Evolutionary conservation across 2,888 invertebrate species (phyloP).

Genomic region (Thymelicus acteon): DNA sequence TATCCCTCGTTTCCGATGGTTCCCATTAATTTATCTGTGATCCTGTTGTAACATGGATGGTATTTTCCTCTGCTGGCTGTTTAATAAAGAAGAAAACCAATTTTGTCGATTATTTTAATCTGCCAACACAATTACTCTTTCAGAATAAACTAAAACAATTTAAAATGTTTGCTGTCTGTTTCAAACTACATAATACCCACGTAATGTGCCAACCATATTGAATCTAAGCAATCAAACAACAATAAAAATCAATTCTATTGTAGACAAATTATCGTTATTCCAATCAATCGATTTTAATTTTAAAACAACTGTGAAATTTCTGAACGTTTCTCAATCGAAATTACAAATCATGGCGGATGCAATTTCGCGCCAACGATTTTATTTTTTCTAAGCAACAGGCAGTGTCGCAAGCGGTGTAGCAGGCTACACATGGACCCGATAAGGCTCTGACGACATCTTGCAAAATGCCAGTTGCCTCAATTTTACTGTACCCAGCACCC

Average conservation of each 20-base stretch:
- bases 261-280: conserved; percentile 6
- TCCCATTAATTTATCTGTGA: too few species aligned
- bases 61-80: too few species aligned
- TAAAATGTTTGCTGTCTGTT: not conserved
- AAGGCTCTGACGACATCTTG: conserved; percentile 41
- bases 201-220: not conserved
- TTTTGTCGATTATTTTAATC: too few species aligned
- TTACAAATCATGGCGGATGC: conserved; percentile 28
- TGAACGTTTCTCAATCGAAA: conserved; percentile 21
- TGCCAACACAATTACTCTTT: too few species aligned
- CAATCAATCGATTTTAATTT: conserved; percentile 21
- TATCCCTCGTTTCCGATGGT: too few species aligned
- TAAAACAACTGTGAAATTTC: conserved; percentile 24
- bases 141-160: not conserved
- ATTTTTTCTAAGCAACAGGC: conserved; percentile 39
- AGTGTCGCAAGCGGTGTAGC: conserved; percentile 37
- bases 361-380: conserved; percentile 29
- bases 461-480: conserved; percentile 33
- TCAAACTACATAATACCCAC: not conserved
- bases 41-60: too few species aligned
- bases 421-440: conserved; percentile 38
- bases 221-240: not conserved
- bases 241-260: not conserved
- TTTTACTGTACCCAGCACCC: conserved; percentile 26
- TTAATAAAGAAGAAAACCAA: too few species aligned